phyloP scores from a whole-genome alignment of 30 jellyfish, hydroid and myxozoan genomes.

The Catostylus mosaicus region DNA sequence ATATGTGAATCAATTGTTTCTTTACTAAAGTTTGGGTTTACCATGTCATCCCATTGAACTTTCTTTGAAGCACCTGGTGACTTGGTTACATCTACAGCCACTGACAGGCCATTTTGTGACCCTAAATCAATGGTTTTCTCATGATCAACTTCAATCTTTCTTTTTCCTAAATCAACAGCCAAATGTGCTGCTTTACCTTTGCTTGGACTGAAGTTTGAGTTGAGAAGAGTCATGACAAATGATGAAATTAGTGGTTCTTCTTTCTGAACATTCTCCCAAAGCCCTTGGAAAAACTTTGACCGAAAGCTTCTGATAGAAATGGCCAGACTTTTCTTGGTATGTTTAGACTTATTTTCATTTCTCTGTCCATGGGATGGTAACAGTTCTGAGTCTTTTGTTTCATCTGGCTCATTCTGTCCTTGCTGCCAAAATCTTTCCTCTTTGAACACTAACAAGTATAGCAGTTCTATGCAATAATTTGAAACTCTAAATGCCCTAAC shows the following conservation, averaged over 20 bases:
- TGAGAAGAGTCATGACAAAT: slow-evolving; percentile 2
- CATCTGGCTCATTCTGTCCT: slow-evolving; percentile 9
- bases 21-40: neutral
- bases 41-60: slow-evolving; percentile 54
- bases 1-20: slow-evolving; percentile 22
- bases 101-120: neutral
- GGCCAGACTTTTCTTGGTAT: slow-evolving; percentile 6
- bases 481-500: slow-evolving; percentile 28
- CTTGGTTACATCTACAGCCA: neutral
- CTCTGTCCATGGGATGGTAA: neutral
- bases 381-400: neutral
- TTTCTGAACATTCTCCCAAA: slow-evolving; percentile 27
- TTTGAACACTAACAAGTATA: slow-evolving; percentile 14
- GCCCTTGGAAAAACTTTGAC: slow-evolving; percentile 35
- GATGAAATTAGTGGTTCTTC: slow-evolving; percentile 36
- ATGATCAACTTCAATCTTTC: neutral
- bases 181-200: neutral
- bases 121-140: neutral
- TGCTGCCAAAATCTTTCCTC: slow-evolving; percentile 21
- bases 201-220: neutral
- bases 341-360: neutral
- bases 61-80: slow-evolving; percentile 17
- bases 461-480: neutral
- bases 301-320: slow-evolving; percentile 15
- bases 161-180: neutral